phyloP scores from a whole-genome alignment of 1,140 invertebrate genomes.

The Odontomachus brunneus region DNA sequence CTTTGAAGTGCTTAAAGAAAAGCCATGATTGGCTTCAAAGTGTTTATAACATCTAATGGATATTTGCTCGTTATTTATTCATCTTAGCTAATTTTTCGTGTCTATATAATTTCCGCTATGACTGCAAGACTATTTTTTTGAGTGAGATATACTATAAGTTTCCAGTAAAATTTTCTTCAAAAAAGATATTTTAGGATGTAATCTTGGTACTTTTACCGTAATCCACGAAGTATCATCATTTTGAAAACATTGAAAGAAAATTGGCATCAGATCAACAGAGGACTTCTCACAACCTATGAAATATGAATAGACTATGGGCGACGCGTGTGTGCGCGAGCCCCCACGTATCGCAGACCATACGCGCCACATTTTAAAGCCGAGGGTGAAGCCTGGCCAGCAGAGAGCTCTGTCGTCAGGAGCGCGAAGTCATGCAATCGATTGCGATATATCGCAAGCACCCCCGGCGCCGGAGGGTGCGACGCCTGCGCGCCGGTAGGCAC shows the following conservation, averaged over 20 bases:
- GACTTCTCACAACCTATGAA: background rate
- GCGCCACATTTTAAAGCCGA: slow-evolving; percentile 75
- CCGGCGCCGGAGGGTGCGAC: slow-evolving; percentile 68
- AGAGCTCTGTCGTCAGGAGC: slow-evolving; percentile 54
- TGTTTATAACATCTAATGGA: too few relatives aligned
- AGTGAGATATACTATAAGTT: too few relatives aligned
- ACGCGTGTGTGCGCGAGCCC: background rate
- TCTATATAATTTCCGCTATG: too few relatives aligned
- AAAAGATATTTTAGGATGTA: too few relatives aligned
- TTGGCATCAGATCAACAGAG: background rate
- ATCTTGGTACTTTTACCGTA: too few relatives aligned
- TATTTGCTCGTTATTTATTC: too few relatives aligned
- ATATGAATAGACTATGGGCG: background rate
- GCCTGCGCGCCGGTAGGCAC: slow-evolving; percentile 66
- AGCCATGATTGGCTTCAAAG: too few relatives aligned
- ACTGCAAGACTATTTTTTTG: too few relatives aligned
- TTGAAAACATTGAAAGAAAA: background rate
- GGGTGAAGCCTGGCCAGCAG: slow-evolving; percentile 25
- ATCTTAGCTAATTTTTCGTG: too few relatives aligned
- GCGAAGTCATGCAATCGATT: slow-evolving; percentile 83
- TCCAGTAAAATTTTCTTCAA: too few relatives aligned
- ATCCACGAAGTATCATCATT: too few relatives aligned
- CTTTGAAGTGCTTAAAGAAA: too few relatives aligned
- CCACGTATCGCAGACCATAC: slow-evolving; percentile 51
- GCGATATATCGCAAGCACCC: slow-evolving; percentile 83